phyloP scores from a whole-genome alignment of 2,888 invertebrate species.

The Phaedon cochleariae region DNA sequence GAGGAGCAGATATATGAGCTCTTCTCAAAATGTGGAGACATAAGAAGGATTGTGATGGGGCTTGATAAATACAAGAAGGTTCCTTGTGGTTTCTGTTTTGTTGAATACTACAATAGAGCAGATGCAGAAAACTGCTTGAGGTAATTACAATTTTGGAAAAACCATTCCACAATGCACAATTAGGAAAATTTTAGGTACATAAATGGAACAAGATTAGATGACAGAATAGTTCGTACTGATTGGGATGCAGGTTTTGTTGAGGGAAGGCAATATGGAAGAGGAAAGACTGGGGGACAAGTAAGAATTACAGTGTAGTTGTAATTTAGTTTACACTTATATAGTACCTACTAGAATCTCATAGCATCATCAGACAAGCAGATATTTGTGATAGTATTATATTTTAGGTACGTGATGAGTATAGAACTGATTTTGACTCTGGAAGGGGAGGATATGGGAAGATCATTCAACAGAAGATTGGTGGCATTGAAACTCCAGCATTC shows the following conservation, averaged over 20 bases:
- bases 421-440: slow-evolving; percentile 96
- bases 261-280: slow-evolving; percentile 97
- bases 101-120: slow-evolving; percentile 85
- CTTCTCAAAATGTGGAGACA: slow-evolving; percentile 95
- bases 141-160: slow-evolving; percentile 55
- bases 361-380: no score
- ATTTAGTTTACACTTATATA: no score
- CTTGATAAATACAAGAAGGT: slow-evolving; percentile 97
- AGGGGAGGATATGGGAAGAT: slow-evolving; percentile 98
- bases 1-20: slow-evolving; percentile 98
- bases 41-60: slow-evolving; percentile 95
- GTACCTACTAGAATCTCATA: no score
- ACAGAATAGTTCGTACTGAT: slow-evolving; percentile 95
- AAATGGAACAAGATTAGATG: slow-evolving; percentile 96
- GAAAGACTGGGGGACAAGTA: slow-evolving; percentile 98
- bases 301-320: no score
- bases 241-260: slow-evolving; percentile 99
- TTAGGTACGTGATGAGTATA: slow-evolving; percentile 95
- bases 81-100: slow-evolving; percentile 99
- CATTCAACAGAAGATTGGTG: slow-evolving; percentile 82
- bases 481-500: slow-evolving; percentile 57
- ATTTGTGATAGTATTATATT: no score
- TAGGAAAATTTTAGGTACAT: slow-evolving; percentile 74
- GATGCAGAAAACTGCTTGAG: slow-evolving; percentile 85
- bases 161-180: background rate